Conservation (phyloP, 2,113 vertebrate species). For the Nothocercus nigrocapillus region DNA sequence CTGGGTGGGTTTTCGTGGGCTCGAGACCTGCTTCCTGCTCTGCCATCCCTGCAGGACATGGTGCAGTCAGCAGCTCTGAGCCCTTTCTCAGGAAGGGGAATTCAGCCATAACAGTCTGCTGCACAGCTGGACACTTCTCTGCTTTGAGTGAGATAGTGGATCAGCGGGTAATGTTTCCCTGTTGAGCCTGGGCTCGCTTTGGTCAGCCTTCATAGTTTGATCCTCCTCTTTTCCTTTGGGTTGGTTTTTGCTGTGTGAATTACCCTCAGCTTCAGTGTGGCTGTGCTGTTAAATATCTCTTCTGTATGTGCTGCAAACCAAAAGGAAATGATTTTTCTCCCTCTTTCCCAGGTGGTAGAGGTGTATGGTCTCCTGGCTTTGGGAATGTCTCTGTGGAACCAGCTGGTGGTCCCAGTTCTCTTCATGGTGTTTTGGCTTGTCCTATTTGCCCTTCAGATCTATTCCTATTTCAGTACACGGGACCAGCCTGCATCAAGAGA, state of each 20-base stretch:
- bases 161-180: background rate
- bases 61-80: background rate
- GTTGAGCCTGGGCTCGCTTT: background rate
- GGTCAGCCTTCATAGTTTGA: background rate
- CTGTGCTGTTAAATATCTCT: background rate
- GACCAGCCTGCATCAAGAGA: constrained; percentile 96
- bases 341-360: constrained; percentile 89
- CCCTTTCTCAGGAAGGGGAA: background rate
- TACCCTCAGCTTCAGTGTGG: background rate
- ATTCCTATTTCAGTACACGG: constrained; percentile 95
- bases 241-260: background rate
- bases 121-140: background rate
- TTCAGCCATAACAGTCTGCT: background rate
- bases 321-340: background rate
- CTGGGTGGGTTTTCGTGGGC: background rate
- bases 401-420: constrained; percentile 95
- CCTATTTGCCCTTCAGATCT: constrained; percentile 96
- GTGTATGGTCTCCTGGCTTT: constrained; percentile 95
- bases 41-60: background rate
- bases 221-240: background rate
- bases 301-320: background rate
- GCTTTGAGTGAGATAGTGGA: background rate
- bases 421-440: constrained; percentile 99
- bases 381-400: constrained; percentile 99
- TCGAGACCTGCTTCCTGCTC: rapidly evolving